Evolutionary conservation across 2,797 vertebrate genomes (phyloP), one percentile per base, ranked within the genome.

Genomic region (Salarias fasciatus): DNA sequence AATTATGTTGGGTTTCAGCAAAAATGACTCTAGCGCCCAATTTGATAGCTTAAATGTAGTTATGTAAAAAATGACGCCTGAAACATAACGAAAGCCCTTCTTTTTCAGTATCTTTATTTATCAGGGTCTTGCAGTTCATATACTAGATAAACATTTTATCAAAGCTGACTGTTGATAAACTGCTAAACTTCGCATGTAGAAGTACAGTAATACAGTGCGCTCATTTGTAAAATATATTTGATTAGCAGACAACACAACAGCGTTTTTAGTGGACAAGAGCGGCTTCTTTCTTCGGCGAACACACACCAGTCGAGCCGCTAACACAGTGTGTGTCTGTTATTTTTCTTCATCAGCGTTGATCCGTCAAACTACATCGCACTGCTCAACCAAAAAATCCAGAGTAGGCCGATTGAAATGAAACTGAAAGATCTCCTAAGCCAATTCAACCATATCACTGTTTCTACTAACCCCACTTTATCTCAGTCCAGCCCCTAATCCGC

Each of bases 401-500:
- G 49, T 53, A 57, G 56, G 61, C 59, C 53, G n/a, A 62, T 36
- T 76, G 40, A 74, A 82, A 85, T 79, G 72, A 86, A 82, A 88
- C 64, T 62, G 33, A 67, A 42, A 70, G 56, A 77, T 80, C 57
- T 69, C 63, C 80, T 65, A 81, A 86, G 75, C 58, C 69, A 59
- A 55, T 81, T 68, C 69, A 80, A 43, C 80, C 59, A 61, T 69
- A 72, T 79, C 67, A 54, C 50, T 72, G 50, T 78, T 75, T 71
- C 59, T 46, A 13, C 63, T 72, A 78, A 82, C 67, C 56, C 56
- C 65, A 56, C 67, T 79, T 74, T 61, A 75, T 79, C 71, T 76
- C 61, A 10, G 38, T 49, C 74, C 47, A 73, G 43, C 28, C 12
- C 24, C 8, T 82, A 83, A 86, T 80, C 69, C 64, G 6, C 45